Base-by-base conservation (phyloP, 2,888 invertebrate genomes). In the Archaeoteleia sp. region DNA sequence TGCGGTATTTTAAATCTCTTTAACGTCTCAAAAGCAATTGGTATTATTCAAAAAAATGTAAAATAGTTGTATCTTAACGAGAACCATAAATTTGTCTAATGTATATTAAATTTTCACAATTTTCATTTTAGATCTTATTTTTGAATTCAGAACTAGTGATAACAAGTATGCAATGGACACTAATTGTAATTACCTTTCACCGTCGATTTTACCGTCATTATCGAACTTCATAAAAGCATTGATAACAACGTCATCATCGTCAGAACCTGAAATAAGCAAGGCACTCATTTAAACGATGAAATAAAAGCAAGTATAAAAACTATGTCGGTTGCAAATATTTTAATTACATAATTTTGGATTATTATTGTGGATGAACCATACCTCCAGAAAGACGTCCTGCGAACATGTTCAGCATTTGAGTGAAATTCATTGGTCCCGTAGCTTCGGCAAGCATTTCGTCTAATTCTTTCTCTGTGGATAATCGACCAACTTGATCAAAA, bases 191-290 rank as follows among this genome's bases (percentile, higher is more conserved):
- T 86, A 91, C 90, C 90, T 92, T 85, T 95, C 95, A 80, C 93
- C 92, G 88, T 95, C 93, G 87, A 95, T 95, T 88, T 92, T 91
- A 73, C 92, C 91, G 42, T 67, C 29, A 87, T 45, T 12, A 87
- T 96, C 95, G 89, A 96, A 96, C 86, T 94, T 92, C 88, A 92
- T 93, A 91, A 96, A 96, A 86, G 96, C 96, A 86, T 91, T 92
- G 87, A 94, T 91, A 86, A 96, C 95, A 82, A 95, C 94, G 75
- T 94, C 95, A 84, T 97, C 96, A 78, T 96, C 95, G 87, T 96
- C 96, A 79, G 91, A 89, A 84, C 92, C 92, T 87, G 14, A 45
- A 57, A 54, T 9, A 46, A 1, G 8, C 13, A 34, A 34, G 34
- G n/a, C n/a, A 9, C 10, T 9, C 2, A 34, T 12, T 34, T 34